Conservation (phyloP, 2,797 vertebrate species). For the Liasis olivaceus region DNA sequence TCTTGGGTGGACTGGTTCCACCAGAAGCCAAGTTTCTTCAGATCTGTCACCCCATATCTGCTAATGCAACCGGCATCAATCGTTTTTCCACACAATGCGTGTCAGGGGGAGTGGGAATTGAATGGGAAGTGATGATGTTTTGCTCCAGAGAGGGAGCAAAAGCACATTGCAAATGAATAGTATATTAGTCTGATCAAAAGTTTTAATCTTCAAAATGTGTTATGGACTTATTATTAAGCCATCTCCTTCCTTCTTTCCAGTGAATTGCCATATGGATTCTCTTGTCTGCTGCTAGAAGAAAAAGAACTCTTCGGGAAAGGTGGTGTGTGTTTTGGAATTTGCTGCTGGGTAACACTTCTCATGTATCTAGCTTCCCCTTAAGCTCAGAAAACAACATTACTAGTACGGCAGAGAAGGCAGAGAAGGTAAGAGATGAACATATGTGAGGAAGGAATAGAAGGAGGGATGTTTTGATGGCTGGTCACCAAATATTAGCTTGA, state of each 20-base stretch:
- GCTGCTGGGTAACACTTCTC: not conserved
- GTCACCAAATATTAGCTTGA: not conserved
- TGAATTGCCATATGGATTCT: not conserved
- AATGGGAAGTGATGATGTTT: too few species aligned
- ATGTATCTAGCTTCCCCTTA: not conserved
- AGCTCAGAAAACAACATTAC: not conserved
- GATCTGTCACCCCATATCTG: constrained; percentile 14
- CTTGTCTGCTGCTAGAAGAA: not conserved
- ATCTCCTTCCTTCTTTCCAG: not conserved
- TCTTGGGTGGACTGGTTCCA: constrained; percentile 48
- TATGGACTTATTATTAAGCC: not conserved
- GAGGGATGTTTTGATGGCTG: not conserved
- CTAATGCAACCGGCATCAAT: constrained; percentile 53
- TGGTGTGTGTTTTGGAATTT: not conserved
- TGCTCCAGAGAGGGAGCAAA: constrained; percentile 54
- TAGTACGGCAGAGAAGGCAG: not conserved
- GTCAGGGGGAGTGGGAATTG: too few species aligned
- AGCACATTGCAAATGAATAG: constrained; percentile 36
- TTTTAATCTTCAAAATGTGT: constrained; percentile 45
- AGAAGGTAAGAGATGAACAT: not conserved
- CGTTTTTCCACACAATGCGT: constrained; percentile 39
- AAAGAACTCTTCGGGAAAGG: not conserved
- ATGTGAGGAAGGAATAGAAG: not conserved
- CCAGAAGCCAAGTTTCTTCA: constrained; percentile 48
- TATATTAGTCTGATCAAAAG: constrained; percentile 54